Conservation (phyloP, 2,797 vertebrate species). For the Ptychadena robeensis region DNA sequence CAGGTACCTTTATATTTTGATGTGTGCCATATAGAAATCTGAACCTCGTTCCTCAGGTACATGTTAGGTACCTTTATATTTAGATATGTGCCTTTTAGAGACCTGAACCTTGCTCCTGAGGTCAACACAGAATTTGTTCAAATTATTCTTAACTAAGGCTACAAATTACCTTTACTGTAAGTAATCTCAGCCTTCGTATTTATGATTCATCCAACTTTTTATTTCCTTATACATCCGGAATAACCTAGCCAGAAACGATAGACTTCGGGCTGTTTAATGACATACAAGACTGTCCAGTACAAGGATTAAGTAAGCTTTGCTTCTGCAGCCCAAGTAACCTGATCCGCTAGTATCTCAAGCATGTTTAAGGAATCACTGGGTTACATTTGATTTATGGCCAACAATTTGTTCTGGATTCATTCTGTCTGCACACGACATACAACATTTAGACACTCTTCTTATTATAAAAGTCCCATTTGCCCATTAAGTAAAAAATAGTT, state of each 20-base stretch:
- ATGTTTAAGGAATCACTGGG: conserved; percentile 46
- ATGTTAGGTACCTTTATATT: background rate
- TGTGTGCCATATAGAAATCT: background rate
- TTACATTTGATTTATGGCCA: conserved; percentile 46
- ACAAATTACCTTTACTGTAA: conserved; percentile 25
- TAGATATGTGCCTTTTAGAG: background rate
- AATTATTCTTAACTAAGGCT: background rate
- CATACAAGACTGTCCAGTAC: conserved; percentile 41
- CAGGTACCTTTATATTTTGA: background rate
- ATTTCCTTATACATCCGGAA: conserved; percentile 21
- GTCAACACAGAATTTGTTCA: background rate
- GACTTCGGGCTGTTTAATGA: conserved; percentile 37
- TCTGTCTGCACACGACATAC: conserved; percentile 20
- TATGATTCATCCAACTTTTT: conserved; percentile 27
- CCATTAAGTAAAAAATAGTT: conserved; percentile 37
- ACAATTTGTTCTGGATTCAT: conserved; percentile 46
- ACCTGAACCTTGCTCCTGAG: background rate
- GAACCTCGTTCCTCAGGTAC: background rate
- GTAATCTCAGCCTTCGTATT: conserved; percentile 9
- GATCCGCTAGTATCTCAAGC: conserved; percentile 48
- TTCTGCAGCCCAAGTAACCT: conserved; percentile 39
- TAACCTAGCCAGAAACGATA: conserved; percentile 29
- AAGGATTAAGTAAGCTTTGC: conserved; percentile 47
- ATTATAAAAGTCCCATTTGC: conserved; percentile 26
- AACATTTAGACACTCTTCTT: conserved; percentile 16